Base-by-base conservation (phyloP, 2,888 invertebrate species). In the Elegia similella region DNA sequence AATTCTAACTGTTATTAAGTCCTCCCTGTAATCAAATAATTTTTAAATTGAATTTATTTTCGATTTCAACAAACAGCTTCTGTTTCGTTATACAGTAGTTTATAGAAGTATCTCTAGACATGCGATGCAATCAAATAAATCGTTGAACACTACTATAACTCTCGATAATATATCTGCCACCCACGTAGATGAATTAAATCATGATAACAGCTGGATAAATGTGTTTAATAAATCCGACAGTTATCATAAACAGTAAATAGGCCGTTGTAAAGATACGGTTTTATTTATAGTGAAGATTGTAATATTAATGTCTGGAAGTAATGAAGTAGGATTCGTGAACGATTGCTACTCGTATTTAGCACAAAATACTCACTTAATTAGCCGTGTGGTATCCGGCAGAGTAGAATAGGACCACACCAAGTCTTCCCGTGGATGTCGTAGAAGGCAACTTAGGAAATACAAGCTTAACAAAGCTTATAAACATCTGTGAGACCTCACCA, bases 161-260 rank as follows among this genome's bases (percentile, higher is more conserved):
- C n/a, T 7, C 10, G 17, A 1, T 42, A 7, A 53, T 53, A 29
- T 53, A 42, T 42, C 23, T 42, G 12, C 52, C 52, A 42, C 52
- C 52, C 52, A 52, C 52, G 17, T 42, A 29, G 52, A 29, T 2
- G 52, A 53, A 53, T 42, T 53, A 50, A 34, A 50, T 50, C 34
- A 53, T 53, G 42, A 53, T 42, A 53, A 42, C 29, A 29, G 13
- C 23, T 42, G 38, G 42, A 42, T 52, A 42, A 23, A 52, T 50
- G 17, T 50, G 50, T 16, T n/a, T 50, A 15, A 50, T 38, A 38
- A 38, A 34, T 17, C 17, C 17, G 12, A 47, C 29, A 50, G 15
- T 52, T 17, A 38, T 52, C 13, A 42, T 43, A 42, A 50, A 50
- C n/a, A 50, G 50, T 50, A 50, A 50, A 34, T 50, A 17, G 34